Base-by-base conservation (phyloP, 2,888 invertebrate genomes). In the Tanypteryx hageni region DNA sequence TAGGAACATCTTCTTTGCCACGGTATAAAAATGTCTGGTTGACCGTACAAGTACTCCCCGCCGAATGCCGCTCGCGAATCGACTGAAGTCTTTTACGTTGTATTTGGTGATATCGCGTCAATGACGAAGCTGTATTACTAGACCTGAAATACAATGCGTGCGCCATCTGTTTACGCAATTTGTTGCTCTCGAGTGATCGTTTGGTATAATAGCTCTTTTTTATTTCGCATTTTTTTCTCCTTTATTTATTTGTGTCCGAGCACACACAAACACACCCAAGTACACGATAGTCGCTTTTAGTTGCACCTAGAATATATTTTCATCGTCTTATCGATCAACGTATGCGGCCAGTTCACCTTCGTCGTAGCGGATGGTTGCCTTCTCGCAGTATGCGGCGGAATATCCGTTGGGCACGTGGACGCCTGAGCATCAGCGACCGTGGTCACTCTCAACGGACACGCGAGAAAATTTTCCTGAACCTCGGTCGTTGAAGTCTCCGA, bases 311-410 rank as follows among this genome's bases (percentile, higher is more conserved):
- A 16, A 44, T 57, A n/a, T 57, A 57, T 83, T 83, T 57, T 83
- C 57, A 57, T 44, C 56, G 56, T 57, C 82, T 82, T 13, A n/a
- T 18, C 31, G 83, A 83, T 44, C 83, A 56, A 44, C 83, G 83
- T 44, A 44, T 3, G 83, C 44, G 57, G 83, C 83, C 57, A 56
- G 83, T 83, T 83, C 83, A 83, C 83, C 83, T 83, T 83, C 83
- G 83, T 57, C 16, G 18, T n/a, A 7, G 16, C 13, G 64, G 64
- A 16, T 64, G 44, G 44, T 5, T 44, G 44, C 44, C 1, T 1
- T 44, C 44, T 44, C 44, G 44, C 44, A 44, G 5, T 44, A 44
- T 3, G 44, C 83, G 56, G 83, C 57, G 83, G 83, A 83, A 83
- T 57, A 56, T 83, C 83, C 83, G 56, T 57, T 56, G 9, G 83